These are phyloP conservation scores for Bubo blakistoni DNA, from an alignment of 2,113 vertebrate genomes.

Conservation along the genomic window DNA sequence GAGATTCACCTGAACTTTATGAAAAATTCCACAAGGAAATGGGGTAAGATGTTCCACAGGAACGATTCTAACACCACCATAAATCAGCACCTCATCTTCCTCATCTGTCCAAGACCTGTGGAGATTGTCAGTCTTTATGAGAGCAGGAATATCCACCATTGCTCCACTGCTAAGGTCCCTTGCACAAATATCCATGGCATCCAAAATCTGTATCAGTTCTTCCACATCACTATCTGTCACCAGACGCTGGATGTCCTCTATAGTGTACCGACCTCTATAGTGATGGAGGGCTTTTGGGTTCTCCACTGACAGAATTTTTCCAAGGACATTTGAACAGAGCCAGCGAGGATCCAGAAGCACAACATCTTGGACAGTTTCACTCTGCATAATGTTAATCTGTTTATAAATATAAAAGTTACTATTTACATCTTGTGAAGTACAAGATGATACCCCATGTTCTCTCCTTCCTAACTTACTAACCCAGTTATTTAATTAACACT, in stretches of 20 bases:
- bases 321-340: constrained; percentile 89
- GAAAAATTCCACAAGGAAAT: constrained; percentile 95
- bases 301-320: constrained; percentile 89
- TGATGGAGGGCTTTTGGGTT: constrained; percentile 95
- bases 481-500: neutral
- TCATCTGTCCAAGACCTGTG: constrained; percentile 95
- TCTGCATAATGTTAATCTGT: constrained; percentile 98
- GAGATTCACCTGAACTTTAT: constrained; percentile 97
- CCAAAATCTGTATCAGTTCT: constrained; percentile 93
- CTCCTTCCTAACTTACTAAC: neutral
- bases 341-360: constrained; percentile 96
- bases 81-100: constrained; percentile 86
- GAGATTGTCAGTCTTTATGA: constrained; percentile 93
- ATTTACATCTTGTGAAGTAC: neutral
- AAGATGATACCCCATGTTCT: neutral
- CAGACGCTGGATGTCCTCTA: constrained; percentile 91
- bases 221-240: constrained; percentile 92
- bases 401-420: constrained; percentile 10
- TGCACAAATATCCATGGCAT: constrained; percentile 97
- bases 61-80: constrained; percentile 90
- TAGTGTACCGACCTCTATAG: constrained; percentile 93
- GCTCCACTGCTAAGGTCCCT: constrained; percentile 86
- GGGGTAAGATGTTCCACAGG: constrained; percentile 93
- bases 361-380: constrained; percentile 96
- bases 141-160: constrained; percentile 95